A percentile compares a stretch with the other conserved stretches of the same genome.
Conservation (phyloP, 2,888 invertebrate genomes). For the Dromius quadrimaculatus region DNA sequence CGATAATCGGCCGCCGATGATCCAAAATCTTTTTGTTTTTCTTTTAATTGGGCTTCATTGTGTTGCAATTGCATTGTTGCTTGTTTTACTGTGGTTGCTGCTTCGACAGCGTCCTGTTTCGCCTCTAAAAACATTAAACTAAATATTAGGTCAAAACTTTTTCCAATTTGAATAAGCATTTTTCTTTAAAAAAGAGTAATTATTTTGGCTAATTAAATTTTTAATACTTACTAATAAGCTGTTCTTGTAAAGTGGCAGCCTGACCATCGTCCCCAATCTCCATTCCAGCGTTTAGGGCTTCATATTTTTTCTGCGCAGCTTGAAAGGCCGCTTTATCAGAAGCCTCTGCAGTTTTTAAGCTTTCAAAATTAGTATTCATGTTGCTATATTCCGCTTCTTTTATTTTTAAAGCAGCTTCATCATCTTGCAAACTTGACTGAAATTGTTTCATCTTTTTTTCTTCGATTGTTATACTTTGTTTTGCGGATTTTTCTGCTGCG, state of each 20-base stretch:
- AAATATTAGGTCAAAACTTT: slow-evolving; percentile 17
- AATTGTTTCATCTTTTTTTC: slow-evolving; percentile 77
- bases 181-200: not conserved
- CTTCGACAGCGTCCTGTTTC: slow-evolving; percentile 80
- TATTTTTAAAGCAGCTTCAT: slow-evolving; percentile 71
- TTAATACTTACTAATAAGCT: slow-evolving; percentile 78
- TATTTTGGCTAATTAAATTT: not conserved
- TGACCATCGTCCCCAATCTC: slow-evolving; percentile 82
- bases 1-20: slow-evolving; percentile 76
- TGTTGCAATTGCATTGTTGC: slow-evolving; percentile 81
- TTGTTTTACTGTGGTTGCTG: slow-evolving; percentile 83
- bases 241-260: slow-evolving; percentile 88
- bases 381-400: slow-evolving; percentile 75
- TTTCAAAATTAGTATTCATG: slow-evolving; percentile 74
- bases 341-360: slow-evolving; percentile 76
- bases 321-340: slow-evolving; percentile 76
- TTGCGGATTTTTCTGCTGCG: slow-evolving; percentile 74
- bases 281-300: slow-evolving; percentile 87
- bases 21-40: slow-evolving; percentile 76
- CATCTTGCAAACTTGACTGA: slow-evolving; percentile 76
- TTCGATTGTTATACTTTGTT: slow-evolving; percentile 76
- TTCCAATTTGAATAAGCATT: not conserved
- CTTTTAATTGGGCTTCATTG: slow-evolving; percentile 72
- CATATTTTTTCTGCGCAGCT: slow-evolving; percentile 82
- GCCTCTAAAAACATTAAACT: slow-evolving; percentile 70